Evolutionary conservation across 2,888 invertebrate species (phyloP).

Genomic region (Andrena haemorrhoa): DNA sequence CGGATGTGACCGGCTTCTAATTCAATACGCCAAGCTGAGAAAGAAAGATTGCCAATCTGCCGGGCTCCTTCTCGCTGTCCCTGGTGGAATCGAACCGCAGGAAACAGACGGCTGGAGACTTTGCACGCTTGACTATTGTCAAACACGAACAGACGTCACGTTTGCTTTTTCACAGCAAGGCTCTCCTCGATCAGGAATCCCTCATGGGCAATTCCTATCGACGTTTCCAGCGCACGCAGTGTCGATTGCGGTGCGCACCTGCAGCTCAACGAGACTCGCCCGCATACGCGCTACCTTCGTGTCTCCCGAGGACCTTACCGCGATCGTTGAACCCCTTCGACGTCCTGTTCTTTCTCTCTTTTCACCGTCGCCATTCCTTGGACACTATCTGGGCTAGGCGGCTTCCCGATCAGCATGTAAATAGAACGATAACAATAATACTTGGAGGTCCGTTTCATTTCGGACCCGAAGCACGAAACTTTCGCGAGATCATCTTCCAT

Average conservation of each 20-base stretch:
- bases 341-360: slow-evolving; percentile 42
- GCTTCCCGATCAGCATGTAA: neutral
- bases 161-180: neutral
- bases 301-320: slow-evolving; percentile 33
- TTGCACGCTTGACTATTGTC: neutral
- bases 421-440: slow-evolving; percentile 1
- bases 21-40: neutral
- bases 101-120: no score
- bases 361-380: neutral
- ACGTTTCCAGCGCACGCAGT: slow-evolving; percentile 4
- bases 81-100: neutral
- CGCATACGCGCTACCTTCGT: slow-evolving; percentile 50
- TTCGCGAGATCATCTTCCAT: neutral
- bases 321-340: slow-evolving; percentile 57
- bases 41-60: neutral
- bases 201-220: slow-evolving; percentile 2
- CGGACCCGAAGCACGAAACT: neutral
- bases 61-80: neutral
- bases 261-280: slow-evolving; percentile 24
- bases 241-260: slow-evolving; percentile 3
- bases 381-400: neutral
- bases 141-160: neutral
- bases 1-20: neutral
- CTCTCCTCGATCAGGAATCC: neutral
- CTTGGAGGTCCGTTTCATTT: neutral